Conservation (phyloP, 1,140 invertebrate species). For the Helicoverpa zea region DNA sequence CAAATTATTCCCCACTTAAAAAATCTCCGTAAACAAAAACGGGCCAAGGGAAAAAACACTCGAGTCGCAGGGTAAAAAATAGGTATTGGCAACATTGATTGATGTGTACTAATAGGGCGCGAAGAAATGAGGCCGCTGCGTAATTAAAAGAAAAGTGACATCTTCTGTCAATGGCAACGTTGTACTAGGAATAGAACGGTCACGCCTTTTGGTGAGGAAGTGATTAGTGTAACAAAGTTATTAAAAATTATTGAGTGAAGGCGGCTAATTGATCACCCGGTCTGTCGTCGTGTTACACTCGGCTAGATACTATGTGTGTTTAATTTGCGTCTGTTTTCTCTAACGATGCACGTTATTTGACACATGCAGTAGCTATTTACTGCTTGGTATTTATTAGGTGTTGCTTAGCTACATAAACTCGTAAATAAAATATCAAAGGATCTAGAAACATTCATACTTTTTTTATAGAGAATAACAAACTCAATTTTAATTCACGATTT, state of each 20-base stretch:
- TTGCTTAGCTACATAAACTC: not conserved
- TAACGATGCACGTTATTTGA: constrained; percentile 33
- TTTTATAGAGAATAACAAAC: not conserved
- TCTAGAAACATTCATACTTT: not conserved
- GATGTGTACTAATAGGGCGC: constrained; percentile 86
- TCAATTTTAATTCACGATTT: constrained; percentile 40
- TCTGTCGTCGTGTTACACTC: constrained; percentile 62
- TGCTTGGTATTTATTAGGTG: constrained; percentile 4
- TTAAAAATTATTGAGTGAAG: constrained; percentile 86
- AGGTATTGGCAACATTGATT: constrained; percentile 87
- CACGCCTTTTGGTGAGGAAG: constrained; percentile 80
- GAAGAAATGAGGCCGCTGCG: constrained; percentile 82
- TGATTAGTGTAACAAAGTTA: constrained; percentile 84
- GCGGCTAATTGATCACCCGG: constrained; percentile 78
- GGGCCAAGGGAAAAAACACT: constrained; percentile 80
- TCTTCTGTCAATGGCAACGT: constrained; percentile 82
- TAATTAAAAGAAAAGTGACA: constrained; percentile 86
- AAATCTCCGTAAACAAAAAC: constrained; percentile 86
- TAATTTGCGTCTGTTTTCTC: constrained; percentile 42
- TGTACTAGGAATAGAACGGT: constrained; percentile 82
- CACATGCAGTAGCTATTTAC: not conserved
- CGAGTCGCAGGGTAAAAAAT: constrained; percentile 82
- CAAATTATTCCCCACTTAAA: constrained; percentile 86
- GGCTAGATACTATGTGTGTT: constrained; percentile 38
- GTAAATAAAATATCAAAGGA: no score